Percentiles rank a stretch among this genome's conserved stretches.
These are phyloP conservation scores for Limnephilus marmoratus DNA, from an alignment of 2,888 invertebrate species.

Conservation along the genomic window DNA sequence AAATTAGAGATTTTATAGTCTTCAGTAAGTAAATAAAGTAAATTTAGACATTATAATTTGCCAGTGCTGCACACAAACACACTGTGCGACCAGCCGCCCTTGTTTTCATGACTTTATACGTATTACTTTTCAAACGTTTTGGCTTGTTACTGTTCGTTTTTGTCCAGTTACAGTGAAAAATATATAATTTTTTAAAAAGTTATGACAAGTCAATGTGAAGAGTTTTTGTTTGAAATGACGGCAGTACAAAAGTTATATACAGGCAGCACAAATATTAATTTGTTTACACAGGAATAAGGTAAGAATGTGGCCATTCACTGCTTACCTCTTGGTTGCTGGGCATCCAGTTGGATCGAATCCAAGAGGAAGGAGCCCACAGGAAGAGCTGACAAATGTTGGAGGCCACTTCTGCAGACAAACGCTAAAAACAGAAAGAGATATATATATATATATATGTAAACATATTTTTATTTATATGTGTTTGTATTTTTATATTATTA, in stretches of 20 bases:
- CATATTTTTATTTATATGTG: too few species aligned
- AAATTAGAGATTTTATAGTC: too few species aligned
- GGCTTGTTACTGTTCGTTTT: too few species aligned
- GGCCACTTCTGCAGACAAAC: conserved; percentile 77
- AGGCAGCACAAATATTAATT: not conserved
- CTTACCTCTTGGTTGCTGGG: conserved; percentile 81
- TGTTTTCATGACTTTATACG: too few species aligned
- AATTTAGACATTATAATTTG: too few species aligned
- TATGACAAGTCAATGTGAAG: not conserved
- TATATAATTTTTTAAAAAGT: conserved; percentile 32
- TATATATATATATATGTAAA: not conserved
- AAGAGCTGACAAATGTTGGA: conserved; percentile 85
- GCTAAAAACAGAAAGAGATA: conserved; percentile 67
- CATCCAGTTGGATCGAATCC: conserved; percentile 78
- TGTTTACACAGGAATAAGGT: not conserved
- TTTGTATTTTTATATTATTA: too few species aligned
- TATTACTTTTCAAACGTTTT: too few species aligned
- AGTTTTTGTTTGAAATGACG: not conserved
- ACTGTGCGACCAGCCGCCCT: too few species aligned
- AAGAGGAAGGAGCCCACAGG: conserved; percentile 85
- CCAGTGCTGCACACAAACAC: too few species aligned
- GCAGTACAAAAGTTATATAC: not conserved
- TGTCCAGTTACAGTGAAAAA: not conserved
- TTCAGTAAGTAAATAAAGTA: too few species aligned
- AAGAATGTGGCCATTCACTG: not conserved